phyloP scores from a whole-genome alignment of 2,888 invertebrate species.

The Papilio demoleus region DNA sequence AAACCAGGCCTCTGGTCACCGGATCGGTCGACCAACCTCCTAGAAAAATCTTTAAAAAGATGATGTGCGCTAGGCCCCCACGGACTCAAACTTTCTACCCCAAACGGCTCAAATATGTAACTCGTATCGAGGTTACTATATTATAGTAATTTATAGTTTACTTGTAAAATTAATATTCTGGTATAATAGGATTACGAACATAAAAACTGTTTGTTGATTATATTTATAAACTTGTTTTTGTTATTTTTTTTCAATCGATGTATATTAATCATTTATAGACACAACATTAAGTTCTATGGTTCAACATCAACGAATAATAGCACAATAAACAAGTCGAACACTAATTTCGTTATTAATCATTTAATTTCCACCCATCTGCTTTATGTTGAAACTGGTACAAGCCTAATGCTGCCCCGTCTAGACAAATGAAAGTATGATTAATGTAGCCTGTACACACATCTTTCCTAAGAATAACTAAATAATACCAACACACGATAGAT shows the following conservation, averaged over 20 bases:
- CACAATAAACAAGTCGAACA: conserved; percentile 19
- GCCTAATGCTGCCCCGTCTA: conserved; percentile 35
- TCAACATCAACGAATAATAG: conserved; percentile 20
- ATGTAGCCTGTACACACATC: conserved; percentile 38
- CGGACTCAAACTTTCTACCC: no score
- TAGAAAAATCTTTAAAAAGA: no score
- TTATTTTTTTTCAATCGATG: neutral
- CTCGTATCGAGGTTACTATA: no score
- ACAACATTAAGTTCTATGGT: conserved; percentile 26
- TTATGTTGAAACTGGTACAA: conserved; percentile 34
- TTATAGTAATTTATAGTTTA: no score
- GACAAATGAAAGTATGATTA: conserved; percentile 42
- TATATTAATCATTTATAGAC: neutral
- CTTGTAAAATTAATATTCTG: no score
- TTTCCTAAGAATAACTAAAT: conserved; percentile 35
- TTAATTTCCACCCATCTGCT: conserved; percentile 33
- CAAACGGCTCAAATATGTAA: no score
- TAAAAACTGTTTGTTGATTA: neutral
- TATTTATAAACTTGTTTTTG: neutral
- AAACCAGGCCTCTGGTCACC: no score
- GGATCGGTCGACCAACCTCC: no score
- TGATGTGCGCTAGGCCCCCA: no score
- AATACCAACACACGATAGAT: neutral
- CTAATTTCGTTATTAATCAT: conserved; percentile 32
- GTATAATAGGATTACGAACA: neutral